Base-by-base conservation (phyloP, 2,113 vertebrate genomes). In the Pelobates fuscus region DNA sequence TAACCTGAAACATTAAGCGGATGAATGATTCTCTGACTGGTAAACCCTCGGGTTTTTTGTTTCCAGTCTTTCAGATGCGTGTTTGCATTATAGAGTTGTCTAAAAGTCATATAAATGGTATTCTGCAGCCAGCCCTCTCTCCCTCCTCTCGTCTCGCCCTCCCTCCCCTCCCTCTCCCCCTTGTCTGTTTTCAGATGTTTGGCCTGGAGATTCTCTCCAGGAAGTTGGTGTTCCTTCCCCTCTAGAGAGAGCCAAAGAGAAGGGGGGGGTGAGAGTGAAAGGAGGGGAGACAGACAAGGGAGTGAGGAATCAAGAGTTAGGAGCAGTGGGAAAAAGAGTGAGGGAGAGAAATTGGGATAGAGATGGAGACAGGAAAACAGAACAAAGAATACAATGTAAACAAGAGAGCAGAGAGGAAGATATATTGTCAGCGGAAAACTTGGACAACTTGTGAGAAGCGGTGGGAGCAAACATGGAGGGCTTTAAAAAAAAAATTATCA, bases 161-260 rank as follows among this genome's bases (percentile, higher is more conserved):
- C 66, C 60, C 25, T 49, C 65, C 60, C 29, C 67, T 52, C 59
- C 54, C 64, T 65, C 4, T 17, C 69, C 54, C 57, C 67, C 20
- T 77, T 60, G 44, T 43, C 59, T 67, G 54, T 76, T 77, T 70
- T 70, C 75, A 75, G 72, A 75, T 75, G 72, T 75, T 66, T 75
- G 72, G 72, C 72, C 63, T 75, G 54, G 72, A 75, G 72, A 75
- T 44, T 67, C 64, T 75, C 72, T 60, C 54, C 72, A 75, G 72
- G 72, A 75, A 75, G 72, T 75, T 75, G 37, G 63, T 75, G 72
- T 75, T 75, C 63, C 72, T 75, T 75, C 72, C 72, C 72, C 72
- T 67, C 54, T 75, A 60, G 72, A 60, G 63, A 75, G 63, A 75
- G 63, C 67, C 58, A 67, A 57, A 63, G 46, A 68, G 52, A 14